These are phyloP conservation scores for Parapsyche elsis DNA, from an alignment of 1,140 invertebrate genomes.

Conservation along the genomic window DNA sequence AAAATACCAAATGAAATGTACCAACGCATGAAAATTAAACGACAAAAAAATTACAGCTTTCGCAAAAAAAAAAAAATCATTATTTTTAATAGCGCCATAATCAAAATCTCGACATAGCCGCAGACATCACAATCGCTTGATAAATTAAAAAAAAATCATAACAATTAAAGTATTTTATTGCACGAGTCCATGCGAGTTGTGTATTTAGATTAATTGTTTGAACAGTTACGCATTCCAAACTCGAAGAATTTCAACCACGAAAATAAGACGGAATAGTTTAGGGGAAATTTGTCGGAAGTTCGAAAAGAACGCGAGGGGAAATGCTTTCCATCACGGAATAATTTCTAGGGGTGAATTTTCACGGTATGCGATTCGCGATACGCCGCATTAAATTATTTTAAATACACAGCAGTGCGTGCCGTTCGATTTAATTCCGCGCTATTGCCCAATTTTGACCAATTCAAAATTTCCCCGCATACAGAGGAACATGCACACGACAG, in stretches of 20 bases:
- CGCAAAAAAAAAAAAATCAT: not conserved
- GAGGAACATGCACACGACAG: no score
- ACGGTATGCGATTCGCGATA: constrained; percentile 46
- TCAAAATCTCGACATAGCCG: constrained; percentile 23
- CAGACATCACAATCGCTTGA: constrained; percentile 8
- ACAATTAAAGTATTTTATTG: not conserved
- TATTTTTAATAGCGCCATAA: not conserved
- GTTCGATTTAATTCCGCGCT: constrained; percentile 1
- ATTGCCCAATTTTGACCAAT: constrained; percentile 3
- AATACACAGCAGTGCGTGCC: not conserved
- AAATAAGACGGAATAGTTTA: constrained; percentile 18
- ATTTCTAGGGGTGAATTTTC: constrained; percentile 45
- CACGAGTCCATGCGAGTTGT: constrained; percentile 5
- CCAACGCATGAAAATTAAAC: constrained; percentile 20
- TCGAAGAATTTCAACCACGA: constrained; percentile 10
- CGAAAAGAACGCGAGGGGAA: constrained; percentile 12
- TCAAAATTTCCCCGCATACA: no score
- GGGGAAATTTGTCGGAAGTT: constrained; percentile 7
- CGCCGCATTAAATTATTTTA: constrained; percentile 4
- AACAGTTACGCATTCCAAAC: not conserved
- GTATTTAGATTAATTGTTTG: not conserved
- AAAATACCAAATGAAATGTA: not conserved
- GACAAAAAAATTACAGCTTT: not conserved
- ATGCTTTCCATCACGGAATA: constrained; percentile 50
- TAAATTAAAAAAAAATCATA: not conserved